phyloP scores from a whole-genome alignment of 2,797 vertebrate genomes.

The Molossus molossus region DNA sequence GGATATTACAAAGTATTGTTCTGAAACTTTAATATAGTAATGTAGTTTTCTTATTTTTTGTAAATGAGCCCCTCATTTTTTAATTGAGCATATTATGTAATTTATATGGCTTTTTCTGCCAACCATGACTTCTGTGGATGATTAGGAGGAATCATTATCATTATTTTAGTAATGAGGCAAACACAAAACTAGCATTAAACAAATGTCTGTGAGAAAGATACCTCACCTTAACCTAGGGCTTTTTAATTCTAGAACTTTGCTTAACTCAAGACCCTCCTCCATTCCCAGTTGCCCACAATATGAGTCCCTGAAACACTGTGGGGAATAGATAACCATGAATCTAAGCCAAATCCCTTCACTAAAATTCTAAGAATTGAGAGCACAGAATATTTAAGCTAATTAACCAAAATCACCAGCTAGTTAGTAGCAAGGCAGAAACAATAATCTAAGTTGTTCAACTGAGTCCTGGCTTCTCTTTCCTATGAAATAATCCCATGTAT shows the following conservation, averaged over 20 bases:
- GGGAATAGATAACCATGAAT: background rate
- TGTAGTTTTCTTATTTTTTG: background rate
- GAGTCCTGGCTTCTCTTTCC: background rate
- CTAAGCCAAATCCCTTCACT: background rate
- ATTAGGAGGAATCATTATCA: background rate
- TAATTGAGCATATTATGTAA: background rate
- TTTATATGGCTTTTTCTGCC: background rate
- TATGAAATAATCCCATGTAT: background rate
- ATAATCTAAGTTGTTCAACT: background rate
- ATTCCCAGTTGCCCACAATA: background rate
- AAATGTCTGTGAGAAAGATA: background rate
- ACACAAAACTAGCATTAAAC: background rate
- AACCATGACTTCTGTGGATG: background rate
- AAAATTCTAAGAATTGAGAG: constrained; percentile 28
- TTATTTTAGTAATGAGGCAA: constrained; percentile 33
- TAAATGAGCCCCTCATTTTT: background rate
- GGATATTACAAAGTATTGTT: background rate
- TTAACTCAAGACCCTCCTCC: background rate
- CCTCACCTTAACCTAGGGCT: background rate
- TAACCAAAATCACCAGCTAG: background rate
- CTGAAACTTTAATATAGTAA: background rate
- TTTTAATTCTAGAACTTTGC: background rate
- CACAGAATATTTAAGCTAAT: background rate
- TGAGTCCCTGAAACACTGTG: background rate
- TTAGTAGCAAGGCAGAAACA: background rate